Evolutionary conservation across 2,888 invertebrate genomes (phyloP).

Genomic region (Caradrina clavipalpis): DNA sequence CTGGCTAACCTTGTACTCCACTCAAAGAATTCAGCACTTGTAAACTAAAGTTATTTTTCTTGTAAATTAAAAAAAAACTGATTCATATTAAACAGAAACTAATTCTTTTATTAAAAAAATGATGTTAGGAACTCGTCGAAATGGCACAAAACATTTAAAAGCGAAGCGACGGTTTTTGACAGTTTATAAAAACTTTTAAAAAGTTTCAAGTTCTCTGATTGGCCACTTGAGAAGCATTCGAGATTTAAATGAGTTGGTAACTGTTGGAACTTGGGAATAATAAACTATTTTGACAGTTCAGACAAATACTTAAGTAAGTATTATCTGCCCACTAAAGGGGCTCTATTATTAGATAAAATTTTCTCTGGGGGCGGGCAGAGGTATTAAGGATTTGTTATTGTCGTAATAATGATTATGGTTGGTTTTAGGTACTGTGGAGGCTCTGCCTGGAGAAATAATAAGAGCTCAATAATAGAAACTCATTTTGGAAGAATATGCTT

Average conservation of each 20-base stretch:
- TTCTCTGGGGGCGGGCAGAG: background rate
- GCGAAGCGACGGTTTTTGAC: constrained; percentile 23
- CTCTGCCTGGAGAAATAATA: too few relatives aligned
- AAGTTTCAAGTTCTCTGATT: constrained; percentile 16
- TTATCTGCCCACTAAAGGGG: background rate
- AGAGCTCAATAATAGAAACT: too few relatives aligned
- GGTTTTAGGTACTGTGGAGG: too few relatives aligned
- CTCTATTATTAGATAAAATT: constrained; percentile 2
- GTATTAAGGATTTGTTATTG: too few relatives aligned
- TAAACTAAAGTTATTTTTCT: background rate
- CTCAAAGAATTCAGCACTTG: background rate
- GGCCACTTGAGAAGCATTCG: constrained; percentile 17
- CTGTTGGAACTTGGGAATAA: constrained; percentile 1
- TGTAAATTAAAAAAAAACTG: background rate
- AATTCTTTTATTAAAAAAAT: background rate
- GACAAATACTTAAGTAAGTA: background rate
- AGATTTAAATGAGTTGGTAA: constrained; percentile 15
- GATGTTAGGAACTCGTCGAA: background rate
- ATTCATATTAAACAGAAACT: background rate
- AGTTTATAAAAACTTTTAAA: constrained; percentile 27
- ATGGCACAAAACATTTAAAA: constrained; percentile 18
- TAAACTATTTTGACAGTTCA: constrained; percentile 18
- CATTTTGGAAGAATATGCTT: too few relatives aligned
- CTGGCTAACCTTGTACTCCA: background rate
- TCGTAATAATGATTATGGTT: too few relatives aligned